These are phyloP conservation scores for Rhegmatorhina hoffmannsi DNA, from an alignment of 2,113 vertebrate genomes.

Conservation along the genomic window DNA sequence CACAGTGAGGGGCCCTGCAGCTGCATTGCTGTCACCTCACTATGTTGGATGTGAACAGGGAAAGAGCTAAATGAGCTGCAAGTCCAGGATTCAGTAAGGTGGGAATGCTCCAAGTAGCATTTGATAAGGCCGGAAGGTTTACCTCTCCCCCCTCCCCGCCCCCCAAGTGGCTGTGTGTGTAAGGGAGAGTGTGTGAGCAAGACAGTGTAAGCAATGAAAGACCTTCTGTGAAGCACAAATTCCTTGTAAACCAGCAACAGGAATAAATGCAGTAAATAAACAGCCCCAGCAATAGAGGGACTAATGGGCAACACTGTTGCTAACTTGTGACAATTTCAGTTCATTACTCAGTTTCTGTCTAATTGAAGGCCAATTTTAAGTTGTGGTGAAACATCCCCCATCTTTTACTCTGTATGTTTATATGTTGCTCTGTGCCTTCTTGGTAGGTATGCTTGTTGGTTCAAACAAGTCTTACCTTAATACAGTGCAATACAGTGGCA, in stretches of 20 bases:
- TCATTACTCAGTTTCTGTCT: background rate
- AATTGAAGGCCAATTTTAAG: background rate
- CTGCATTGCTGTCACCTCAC: background rate
- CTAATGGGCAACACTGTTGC: background rate
- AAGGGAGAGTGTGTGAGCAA: background rate
- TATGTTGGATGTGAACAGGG: background rate
- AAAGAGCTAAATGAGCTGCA: background rate
- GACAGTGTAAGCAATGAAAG: background rate
- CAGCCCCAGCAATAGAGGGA: fast-evolving
- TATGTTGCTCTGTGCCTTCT: background rate
- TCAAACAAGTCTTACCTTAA: background rate
- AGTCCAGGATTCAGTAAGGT: background rate
- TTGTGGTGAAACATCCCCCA: fast-evolving
- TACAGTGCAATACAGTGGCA: background rate
- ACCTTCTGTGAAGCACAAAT: background rate
- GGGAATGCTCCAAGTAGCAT: background rate
- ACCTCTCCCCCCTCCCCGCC: no score
- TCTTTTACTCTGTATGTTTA: background rate
- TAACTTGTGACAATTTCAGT: background rate
- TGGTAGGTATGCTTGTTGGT: fast-evolving
- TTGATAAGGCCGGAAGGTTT: background rate
- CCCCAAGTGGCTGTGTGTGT: background rate
- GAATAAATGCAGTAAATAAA: background rate
- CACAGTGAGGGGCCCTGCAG: background rate
- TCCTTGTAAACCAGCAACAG: background rate